These are phyloP conservation scores for Pristionchus mayeri DNA, from an alignment of 2,888 invertebrate genomes.

Conservation along the genomic window DNA sequence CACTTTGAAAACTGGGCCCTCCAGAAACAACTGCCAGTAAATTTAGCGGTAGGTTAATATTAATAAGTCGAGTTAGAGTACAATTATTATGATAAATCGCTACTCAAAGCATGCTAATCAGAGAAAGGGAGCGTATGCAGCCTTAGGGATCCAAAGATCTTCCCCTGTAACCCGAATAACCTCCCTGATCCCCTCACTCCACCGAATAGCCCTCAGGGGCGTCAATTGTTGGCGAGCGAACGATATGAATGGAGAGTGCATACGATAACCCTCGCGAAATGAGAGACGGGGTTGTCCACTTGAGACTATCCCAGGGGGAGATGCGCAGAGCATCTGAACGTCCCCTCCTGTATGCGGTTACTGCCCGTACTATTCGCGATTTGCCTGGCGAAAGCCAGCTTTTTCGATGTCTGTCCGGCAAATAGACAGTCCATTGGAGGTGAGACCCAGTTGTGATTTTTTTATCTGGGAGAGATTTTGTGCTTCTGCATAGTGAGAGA, in stretches of 20 bases:
- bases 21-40: too few species aligned
- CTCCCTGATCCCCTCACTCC: too few species aligned
- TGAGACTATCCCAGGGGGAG: neutral
- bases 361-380: neutral
- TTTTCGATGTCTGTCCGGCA: slow-evolving; percentile 65
- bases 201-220: too few species aligned
- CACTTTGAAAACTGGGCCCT: too few species aligned
- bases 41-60: too few species aligned
- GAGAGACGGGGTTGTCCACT: neutral
- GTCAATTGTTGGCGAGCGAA: neutral
- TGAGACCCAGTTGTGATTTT: slow-evolving; percentile 1
- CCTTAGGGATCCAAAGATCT: too few species aligned
- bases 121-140: too few species aligned
- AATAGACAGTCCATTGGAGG: slow-evolving; percentile 64
- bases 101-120: too few species aligned
- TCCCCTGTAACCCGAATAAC: too few species aligned
- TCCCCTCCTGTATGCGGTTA: slow-evolving; percentile 9
- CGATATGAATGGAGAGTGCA: neutral
- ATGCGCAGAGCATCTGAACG: slow-evolving; percentile 42
- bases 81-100: too few species aligned
- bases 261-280: neutral
- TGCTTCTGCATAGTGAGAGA: too few species aligned
- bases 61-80: too few species aligned
- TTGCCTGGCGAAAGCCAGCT: slow-evolving; percentile 46
- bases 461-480: neutral